A percentile compares a stretch with the other conserved stretches of the same genome.
These are phyloP conservation scores for Gadopsis bispinosus DNA, from an alignment of 2,797 vertebrate species.

Conservation along the genomic window DNA sequence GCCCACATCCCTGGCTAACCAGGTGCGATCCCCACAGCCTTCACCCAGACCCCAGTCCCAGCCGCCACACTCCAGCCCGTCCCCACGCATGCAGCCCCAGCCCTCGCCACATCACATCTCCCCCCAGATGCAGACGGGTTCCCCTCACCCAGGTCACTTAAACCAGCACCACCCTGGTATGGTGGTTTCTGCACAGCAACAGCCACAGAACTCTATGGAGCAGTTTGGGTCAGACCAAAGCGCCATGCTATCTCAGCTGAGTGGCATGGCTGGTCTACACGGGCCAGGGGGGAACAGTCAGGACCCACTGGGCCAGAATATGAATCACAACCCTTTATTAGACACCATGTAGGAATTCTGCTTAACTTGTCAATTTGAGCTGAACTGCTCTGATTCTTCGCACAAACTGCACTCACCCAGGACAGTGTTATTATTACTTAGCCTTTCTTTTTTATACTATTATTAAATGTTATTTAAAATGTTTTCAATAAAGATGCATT, in stretches of 20 bases:
- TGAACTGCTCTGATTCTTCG: conserved; percentile 80
- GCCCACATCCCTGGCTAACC: conserved; percentile 91
- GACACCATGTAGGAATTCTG: conserved; percentile 91
- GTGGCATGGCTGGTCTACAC: conserved; percentile 94
- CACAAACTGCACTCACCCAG: conserved; percentile 85
- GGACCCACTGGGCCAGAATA: conserved; percentile 92
- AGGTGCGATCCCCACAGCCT: conserved; percentile 97
- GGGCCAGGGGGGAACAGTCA: conserved; percentile 89
- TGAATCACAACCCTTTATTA: conserved; percentile 97
- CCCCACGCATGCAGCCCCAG: conserved; percentile 96
- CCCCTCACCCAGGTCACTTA: conserved; percentile 91
- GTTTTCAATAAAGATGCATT: conserved; percentile 89
- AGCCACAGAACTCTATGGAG: conserved; percentile 93
- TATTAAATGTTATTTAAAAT: conserved; percentile 93
- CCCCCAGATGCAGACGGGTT: conserved; percentile 96
- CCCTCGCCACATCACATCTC: conserved; percentile 97
- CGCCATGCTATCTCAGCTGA: conserved; percentile 95
- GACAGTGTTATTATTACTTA: conserved; percentile 83
- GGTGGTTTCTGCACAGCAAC: conserved; percentile 84
- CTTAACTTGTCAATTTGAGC: conserved; percentile 61
- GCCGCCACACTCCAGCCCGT: conserved; percentile 97
- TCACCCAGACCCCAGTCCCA: conserved; percentile 97
- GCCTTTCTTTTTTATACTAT: conserved; percentile 87
- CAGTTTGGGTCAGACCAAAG: conserved; percentile 95
- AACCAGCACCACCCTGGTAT: conserved; percentile 87